These are phyloP conservation scores for Chymomyza costata DNA, from an alignment of 1,140 invertebrate species.

Conservation along the genomic window DNA sequence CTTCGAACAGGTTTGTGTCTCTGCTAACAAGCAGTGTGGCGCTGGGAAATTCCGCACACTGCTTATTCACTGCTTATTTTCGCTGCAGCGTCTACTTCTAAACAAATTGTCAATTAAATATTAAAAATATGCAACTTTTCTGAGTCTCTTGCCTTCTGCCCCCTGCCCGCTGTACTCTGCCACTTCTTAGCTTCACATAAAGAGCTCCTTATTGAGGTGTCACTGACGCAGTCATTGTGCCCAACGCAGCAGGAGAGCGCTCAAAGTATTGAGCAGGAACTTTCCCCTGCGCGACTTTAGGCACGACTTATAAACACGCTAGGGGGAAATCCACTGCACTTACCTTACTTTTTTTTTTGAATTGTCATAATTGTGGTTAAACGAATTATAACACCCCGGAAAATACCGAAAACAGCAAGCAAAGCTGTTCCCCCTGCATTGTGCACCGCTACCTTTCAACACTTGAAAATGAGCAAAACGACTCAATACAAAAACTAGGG, in stretches of 20 bases:
- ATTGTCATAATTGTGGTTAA: conserved; percentile 73
- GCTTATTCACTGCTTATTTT: conserved; percentile 7
- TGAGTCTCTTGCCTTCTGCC: no score
- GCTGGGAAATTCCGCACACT: background rate
- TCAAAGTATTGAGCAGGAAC: no score
- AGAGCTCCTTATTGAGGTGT: no score
- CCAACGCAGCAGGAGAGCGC: no score
- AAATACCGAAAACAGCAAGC: conserved; percentile 29
- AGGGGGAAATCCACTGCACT: background rate
- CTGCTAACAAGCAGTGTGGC: conserved; percentile 10
- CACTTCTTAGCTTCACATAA: background rate
- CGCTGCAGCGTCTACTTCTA: background rate
- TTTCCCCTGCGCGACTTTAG: no score
- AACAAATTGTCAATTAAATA: no score
- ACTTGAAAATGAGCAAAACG: conserved; percentile 29
- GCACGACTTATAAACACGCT: no score
- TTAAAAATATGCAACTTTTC: no score
- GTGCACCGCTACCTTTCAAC: conserved; percentile 40
- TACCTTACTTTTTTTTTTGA: conserved; percentile 20
- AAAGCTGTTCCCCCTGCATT: conserved; percentile 4
- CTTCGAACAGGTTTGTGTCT: conserved; percentile 20
- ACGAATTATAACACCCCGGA: conserved; percentile 71
- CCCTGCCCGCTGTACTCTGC: no score
- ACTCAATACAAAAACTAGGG: conserved; percentile 23
- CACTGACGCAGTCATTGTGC: no score